Conservation (phyloP, 2,797 vertebrate genomes). For the Ptychadena robeensis region DNA sequence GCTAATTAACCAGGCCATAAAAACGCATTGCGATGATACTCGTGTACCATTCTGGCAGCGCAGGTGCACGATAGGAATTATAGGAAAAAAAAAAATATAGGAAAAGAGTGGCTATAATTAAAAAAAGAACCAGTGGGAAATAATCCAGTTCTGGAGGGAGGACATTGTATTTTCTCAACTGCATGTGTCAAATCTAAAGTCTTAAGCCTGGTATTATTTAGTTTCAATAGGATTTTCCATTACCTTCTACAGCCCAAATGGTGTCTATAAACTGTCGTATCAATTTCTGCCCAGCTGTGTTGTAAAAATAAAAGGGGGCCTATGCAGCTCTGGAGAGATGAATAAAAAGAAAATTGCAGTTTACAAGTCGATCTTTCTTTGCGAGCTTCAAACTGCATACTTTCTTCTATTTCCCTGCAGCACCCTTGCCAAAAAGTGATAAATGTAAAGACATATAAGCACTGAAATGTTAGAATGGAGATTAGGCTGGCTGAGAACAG, state of each 20-base stretch:
- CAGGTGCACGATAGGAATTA: constrained; percentile 15
- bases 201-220: not conserved
- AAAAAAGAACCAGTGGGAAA: constrained; percentile 30
- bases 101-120: constrained; percentile 27
- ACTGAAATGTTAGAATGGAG: not conserved
- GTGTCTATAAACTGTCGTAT: constrained; percentile 21
- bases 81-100: constrained; percentile 9
- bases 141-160: not conserved
- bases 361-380: not conserved
- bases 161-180: not conserved
- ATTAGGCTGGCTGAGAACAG: not conserved
- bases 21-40: constrained; percentile 21
- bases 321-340: not conserved
- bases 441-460: not conserved
- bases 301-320: not conserved
- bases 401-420: not conserved
- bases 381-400: not conserved
- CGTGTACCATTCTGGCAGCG: constrained; percentile 8
- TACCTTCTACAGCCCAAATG: not conserved
- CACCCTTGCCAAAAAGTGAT: not conserved
- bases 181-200: not conserved
- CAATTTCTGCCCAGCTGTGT: not conserved
- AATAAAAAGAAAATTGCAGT: not conserved
- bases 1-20: constrained; percentile 48
- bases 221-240: not conserved